phyloP scores from a whole-genome alignment of 2,888 invertebrate species.

The Halictus ligatus region DNA sequence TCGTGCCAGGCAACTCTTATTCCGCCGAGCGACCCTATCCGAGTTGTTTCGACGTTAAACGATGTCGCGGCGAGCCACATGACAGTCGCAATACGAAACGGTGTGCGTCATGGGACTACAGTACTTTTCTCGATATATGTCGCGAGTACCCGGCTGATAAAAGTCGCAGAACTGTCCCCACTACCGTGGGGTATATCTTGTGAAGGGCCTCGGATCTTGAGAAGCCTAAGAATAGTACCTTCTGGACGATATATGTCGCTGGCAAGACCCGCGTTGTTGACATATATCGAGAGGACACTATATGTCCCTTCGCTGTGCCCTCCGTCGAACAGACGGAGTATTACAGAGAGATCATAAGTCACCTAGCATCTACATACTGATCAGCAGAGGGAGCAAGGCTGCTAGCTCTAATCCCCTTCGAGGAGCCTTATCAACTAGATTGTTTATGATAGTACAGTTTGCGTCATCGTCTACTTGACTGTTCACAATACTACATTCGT shows the following conservation, averaged over 20 bases:
- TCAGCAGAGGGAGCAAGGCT: not conserved
- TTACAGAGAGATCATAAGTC: not conserved
- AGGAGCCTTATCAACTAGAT: not conserved
- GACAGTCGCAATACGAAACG: constrained; percentile 47
- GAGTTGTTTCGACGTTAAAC: constrained; percentile 51
- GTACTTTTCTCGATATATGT: no score
- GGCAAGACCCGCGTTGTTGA: no score
- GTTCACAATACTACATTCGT: not conserved
- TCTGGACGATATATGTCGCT: no score
- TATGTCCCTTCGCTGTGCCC: not conserved
- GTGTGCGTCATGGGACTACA: not conserved
- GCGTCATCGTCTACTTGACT: not conserved
- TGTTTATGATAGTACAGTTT: not conserved
- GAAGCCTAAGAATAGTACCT: no score
- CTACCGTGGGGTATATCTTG: no score
- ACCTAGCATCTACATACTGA: not conserved
- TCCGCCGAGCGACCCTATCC: not conserved
- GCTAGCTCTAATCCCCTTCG: not conserved
- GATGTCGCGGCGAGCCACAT: constrained; percentile 41
- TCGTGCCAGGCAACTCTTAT: constrained; percentile 18
- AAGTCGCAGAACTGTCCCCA: no score
- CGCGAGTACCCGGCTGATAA: no score
- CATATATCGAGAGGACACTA: no score
- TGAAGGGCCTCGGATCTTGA: no score
- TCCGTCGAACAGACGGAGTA: no score